phyloP scores from a whole-genome alignment of 2,113 vertebrate genomes.

The Entosphenus tridentatus region DNA sequence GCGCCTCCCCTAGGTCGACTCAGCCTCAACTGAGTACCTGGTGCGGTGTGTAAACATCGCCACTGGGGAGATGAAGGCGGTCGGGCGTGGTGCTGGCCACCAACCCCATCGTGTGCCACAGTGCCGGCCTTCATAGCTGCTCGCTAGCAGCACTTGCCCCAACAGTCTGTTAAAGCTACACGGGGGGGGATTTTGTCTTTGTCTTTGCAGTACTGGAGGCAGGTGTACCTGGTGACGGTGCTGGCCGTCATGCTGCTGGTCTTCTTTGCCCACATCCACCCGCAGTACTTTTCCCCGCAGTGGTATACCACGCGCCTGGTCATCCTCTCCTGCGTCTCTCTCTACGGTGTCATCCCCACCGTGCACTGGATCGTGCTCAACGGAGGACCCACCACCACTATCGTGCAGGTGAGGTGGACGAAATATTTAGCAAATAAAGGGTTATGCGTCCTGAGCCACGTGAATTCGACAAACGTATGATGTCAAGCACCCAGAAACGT shows the following conservation, averaged over 20 bases:
- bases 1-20: too few species aligned
- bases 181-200: neutral
- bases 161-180: neutral
- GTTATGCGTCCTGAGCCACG: too few species aligned
- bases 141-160: neutral
- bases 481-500: too few species aligned
- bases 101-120: too few species aligned
- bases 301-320: conserved; percentile 57
- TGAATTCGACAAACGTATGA: too few species aligned
- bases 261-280: conserved; percentile 85
- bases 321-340: conserved; percentile 58
- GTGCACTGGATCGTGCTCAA: conserved; percentile 75
- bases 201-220: conserved; percentile 56
- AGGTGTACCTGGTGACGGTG: conserved; percentile 69
- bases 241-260: conserved; percentile 67
- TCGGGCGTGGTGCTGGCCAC: too few species aligned
- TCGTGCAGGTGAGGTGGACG: conserved; percentile 42
- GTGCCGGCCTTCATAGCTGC: neutral
- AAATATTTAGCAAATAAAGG: too few species aligned
- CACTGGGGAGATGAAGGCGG: too few species aligned
- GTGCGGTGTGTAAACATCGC: too few species aligned
- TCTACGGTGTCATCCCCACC: conserved; percentile 60
- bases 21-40: too few species aligned
- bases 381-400: conserved; percentile 42
- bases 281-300: conserved; percentile 61